Evolutionary conservation across 2,888 invertebrate species (phyloP).

Genomic region (Ectobius pallidus): DNA sequence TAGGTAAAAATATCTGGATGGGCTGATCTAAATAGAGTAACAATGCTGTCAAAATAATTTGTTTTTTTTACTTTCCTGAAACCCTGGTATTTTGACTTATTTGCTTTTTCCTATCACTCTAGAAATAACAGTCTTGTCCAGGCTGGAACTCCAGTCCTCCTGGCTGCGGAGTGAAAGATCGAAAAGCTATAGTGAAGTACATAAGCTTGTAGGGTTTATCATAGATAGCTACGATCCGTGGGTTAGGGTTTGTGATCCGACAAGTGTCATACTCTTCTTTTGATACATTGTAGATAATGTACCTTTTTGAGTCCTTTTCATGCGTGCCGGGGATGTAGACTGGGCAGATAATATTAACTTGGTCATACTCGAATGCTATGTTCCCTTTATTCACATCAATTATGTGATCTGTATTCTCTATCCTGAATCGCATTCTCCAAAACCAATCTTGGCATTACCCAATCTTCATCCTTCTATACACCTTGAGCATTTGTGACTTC

Average conservation of each 20-base stretch:
- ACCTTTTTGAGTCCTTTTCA: conserved; percentile 89
- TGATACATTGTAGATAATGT: conserved; percentile 94
- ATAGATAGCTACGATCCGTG: conserved; percentile 93
- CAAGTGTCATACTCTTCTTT: conserved; percentile 97
- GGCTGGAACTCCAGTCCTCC: conserved; percentile 93
- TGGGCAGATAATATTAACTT: conserved; percentile 95
- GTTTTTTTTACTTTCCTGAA: too few species aligned
- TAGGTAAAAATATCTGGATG: too few species aligned
- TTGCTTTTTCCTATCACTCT: too few species aligned
- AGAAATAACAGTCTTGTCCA: conserved; percentile 94
- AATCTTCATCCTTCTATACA: too few species aligned
- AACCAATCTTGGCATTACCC: too few species aligned
- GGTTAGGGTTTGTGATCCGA: conserved; percentile 92
- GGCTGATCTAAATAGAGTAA: too few species aligned
- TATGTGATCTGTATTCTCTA: conserved; percentile 97
- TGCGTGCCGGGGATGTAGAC: conserved; percentile 86
- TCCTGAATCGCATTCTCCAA: conserved; percentile 75
- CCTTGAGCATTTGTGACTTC: too few species aligned
- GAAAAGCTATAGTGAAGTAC: conserved; percentile 96
- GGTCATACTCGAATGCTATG: conserved; percentile 91
- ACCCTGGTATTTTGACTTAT: too few species aligned
- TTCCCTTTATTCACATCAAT: conserved; percentile 95
- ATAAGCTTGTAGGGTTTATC: conserved; percentile 92
- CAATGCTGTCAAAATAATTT: too few species aligned
- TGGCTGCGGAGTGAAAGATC: conserved; percentile 94